Base-by-base conservation (phyloP, 1,140 invertebrate species). In the Drosophila biarmipes region DNA sequence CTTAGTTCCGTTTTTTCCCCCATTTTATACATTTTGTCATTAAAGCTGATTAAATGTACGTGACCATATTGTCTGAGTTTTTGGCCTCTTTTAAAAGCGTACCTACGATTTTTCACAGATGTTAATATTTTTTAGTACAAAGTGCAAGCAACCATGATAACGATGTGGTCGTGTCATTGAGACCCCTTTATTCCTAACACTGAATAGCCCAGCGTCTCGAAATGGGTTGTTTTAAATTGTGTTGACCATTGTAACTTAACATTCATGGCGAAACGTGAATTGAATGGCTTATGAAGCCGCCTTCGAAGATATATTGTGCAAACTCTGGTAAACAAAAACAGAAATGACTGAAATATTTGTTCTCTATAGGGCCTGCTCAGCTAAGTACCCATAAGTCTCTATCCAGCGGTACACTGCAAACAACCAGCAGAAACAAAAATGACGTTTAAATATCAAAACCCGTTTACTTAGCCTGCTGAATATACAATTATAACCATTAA, bases 231-330 rank as follows among this genome's bases (percentile, higher is more conserved):
- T 64, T 67, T 51, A 64, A 67, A 64, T 67, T 59, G 63, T 49
- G 34, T 63, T 63, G 57, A 67, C 63, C 34, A 67, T 51, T 67
- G 58, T 64, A 67, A 67, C 61, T 59, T 31, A 63, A 64, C 63
- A 67, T 67, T 67, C 42, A 61, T 67, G 59, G 45, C 58, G 17
- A 35, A 12, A 67, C 63, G 63, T 67, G 63, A 15, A 34, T 15
- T 52, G 63, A 67, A 51, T 67, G 34, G 35, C 15, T 63, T 51
- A 67, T 51, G 29, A 34, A 59, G 29, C 45, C 45, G 35, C 27
- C 58, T 64, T 31, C 59, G 12, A 63, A 63, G 38, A 63, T 63
- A 63, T 59, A 59, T 58, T 62, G 53, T 42, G 57, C 31, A 38
- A 31, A 29, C 35, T 55, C 4, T 38, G 40, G 43, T 14, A 17